These are phyloP conservation scores for crab-eating macaque (Macaca fascicularis) DNA, from an alignment of 2,113 vertebrate genomes.

Conservation along the genomic window DNA sequence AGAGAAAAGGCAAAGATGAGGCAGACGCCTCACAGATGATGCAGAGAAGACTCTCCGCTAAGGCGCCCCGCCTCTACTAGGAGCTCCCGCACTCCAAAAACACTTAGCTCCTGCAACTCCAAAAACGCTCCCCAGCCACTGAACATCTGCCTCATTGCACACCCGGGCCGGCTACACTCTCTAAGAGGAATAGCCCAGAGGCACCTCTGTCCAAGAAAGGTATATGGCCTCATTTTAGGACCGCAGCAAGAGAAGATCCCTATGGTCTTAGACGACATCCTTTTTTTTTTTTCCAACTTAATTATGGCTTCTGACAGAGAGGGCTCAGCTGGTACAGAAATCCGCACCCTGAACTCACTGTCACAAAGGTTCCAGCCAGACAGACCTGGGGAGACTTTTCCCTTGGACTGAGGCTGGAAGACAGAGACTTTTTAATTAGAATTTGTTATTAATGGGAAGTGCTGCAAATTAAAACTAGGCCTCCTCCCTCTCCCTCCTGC, in stretches of 20 bases:
- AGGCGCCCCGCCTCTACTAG: neutral
- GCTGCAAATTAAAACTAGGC: slow-evolving; percentile 88
- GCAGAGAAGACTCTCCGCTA: neutral
- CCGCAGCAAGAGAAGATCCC: slow-evolving; percentile 70
- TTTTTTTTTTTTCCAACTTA: slow-evolving; percentile 79
- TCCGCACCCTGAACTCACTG: slow-evolving; percentile 76
- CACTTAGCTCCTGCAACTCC: neutral
- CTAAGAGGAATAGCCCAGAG: neutral
- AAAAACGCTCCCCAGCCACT: neutral
- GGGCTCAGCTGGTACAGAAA: slow-evolving; percentile 83
- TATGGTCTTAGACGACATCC: slow-evolving; percentile 79
- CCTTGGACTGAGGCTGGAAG: slow-evolving; percentile 83
- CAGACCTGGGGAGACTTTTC: slow-evolving; percentile 79
- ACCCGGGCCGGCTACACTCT: neutral
- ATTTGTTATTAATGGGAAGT: slow-evolving; percentile 87
- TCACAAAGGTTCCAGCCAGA: slow-evolving; percentile 77
- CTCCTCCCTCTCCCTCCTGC: slow-evolving; percentile 74
- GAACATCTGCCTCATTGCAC: neutral
- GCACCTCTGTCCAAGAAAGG: neutral
- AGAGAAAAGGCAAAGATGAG: neutral
- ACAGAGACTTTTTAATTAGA: slow-evolving; percentile 87
- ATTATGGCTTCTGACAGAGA: slow-evolving; percentile 84
- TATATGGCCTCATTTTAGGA: slow-evolving; percentile 49
- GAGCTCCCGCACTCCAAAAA: neutral
- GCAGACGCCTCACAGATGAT: fast-evolving